Base-by-base conservation (phyloP, 1,140 invertebrate genomes). In the Saxidomus purpurata region DNA sequence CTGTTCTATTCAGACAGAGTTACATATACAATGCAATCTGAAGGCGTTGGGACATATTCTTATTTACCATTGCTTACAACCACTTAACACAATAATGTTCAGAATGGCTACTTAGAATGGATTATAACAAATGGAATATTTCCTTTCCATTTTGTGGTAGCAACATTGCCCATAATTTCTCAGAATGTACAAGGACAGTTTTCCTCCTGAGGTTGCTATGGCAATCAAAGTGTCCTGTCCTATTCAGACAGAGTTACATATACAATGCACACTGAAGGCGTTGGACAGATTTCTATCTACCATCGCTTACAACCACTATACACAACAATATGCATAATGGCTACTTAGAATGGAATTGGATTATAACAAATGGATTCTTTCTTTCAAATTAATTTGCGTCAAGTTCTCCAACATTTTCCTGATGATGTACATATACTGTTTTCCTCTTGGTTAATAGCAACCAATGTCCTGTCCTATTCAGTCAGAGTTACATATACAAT, bases 291-390 rank as follows among this genome's bases (percentile, higher is more conserved):
- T 59, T 81, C 34, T 2, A 38, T 81, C 59, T 81, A 55, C 47
- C 79, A 81, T 81, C 1, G 59, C 79, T 81, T 81, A 81, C 79
- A 81, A 81, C 79, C 79, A 81, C 28, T 34, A 13, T 59, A 47
- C 47, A 55, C 47, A 36, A 79, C 22, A 52, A 25, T 81, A 34
- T 81, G 34, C 28, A 59, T 25, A 59, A 55, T 81, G 79, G 79
- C 79, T 81, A 81, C 79, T 81, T 81, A 81, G 79, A 59, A 81
- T 81, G 79, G 79, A n/a, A n/a, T n/a, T n/a, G n/a, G n/a, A n/a
- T n/a, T n/a, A n/a, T n/a, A n/a, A n/a, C n/a, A n/a, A n/a, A n/a
- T n/a, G n/a, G n/a, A n/a, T n/a, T n/a, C n/a, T n/a, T n/a, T n/a
- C n/a, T n/a, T n/a, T n/a, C n/a, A n/a, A n/a, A n/a, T n/a, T n/a